Conservation (phyloP, 2,888 invertebrate genomes). For the Lasius platythorax region DNA sequence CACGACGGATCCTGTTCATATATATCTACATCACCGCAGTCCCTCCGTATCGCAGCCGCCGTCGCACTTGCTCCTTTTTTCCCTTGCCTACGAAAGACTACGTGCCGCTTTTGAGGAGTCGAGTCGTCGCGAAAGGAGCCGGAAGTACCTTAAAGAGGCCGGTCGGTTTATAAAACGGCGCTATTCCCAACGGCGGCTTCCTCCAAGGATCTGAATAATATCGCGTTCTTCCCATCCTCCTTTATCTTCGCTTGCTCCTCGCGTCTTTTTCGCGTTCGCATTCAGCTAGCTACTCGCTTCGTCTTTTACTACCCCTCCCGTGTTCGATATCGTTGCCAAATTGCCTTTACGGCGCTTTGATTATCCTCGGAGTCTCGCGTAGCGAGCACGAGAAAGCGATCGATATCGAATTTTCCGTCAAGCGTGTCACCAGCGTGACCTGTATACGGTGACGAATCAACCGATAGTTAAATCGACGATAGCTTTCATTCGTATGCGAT, state of each 20-base stretch:
- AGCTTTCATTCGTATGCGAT: slow-evolving; percentile 9
- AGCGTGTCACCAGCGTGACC: not conserved
- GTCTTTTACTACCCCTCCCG: not conserved
- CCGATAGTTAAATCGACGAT: slow-evolving; percentile 15
- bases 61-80: slow-evolving; percentile 11
- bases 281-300: slow-evolving; percentile 9
- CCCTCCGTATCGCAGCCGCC: not conserved
- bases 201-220: slow-evolving; percentile 74
- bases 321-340: slow-evolving; percentile 54
- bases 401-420: not conserved
- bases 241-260: not conserved
- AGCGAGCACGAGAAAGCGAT: not conserved
- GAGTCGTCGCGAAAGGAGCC: slow-evolving; percentile 60
- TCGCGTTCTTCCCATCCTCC: not conserved
- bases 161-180: slow-evolving; percentile 69
- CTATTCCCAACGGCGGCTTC: slow-evolving; percentile 70
- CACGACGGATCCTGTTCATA: slow-evolving; percentile 49
- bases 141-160: slow-evolving; percentile 61
- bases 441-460: slow-evolving; percentile 8
- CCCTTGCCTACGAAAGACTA: not conserved
- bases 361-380: slow-evolving; percentile 35
- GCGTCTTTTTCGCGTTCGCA: slow-evolving; percentile 13
- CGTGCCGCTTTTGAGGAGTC: slow-evolving; percentile 62
- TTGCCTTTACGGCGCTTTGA: slow-evolving; percentile 64
- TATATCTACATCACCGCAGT: slow-evolving; percentile 16